A percentile compares a stretch with the other conserved stretches of the same genome.
Conservation (phyloP, 2,113 vertebrate species). For the Alethe castanea region DNA sequence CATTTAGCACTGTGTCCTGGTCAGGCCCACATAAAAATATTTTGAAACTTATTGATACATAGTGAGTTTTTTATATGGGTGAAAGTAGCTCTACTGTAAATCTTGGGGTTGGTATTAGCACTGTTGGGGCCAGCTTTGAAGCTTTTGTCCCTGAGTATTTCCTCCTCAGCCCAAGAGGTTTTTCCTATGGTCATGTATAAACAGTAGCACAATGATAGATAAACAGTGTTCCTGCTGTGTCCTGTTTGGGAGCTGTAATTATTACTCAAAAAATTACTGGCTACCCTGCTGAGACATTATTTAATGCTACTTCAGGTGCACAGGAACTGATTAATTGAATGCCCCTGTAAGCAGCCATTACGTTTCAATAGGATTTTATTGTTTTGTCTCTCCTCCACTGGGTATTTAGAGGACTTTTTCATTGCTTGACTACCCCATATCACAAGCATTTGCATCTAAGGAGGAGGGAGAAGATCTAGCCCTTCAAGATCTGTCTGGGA, state of each 20-base stretch:
- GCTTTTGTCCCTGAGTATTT: not conserved
- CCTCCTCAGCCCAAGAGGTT: not conserved
- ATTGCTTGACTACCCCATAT: not conserved
- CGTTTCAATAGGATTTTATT: not conserved
- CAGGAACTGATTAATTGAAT: constrained; percentile 26
- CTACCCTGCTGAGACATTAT: not conserved
- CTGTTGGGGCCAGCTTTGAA: not conserved
- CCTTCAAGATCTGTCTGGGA: not conserved
- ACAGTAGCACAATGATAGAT: not conserved
- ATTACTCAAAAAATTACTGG: constrained; percentile 19
- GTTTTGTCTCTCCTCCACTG: not conserved
- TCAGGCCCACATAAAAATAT: not conserved
- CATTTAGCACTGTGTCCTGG: not conserved
- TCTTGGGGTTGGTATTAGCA: not conserved
- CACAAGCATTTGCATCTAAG: not conserved
- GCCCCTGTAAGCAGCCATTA: not conserved
- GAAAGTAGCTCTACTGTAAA: not conserved
- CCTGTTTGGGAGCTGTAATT: constrained; percentile 18
- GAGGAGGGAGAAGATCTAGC: not conserved
- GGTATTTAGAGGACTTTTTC: not conserved
- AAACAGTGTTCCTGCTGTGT: not conserved
- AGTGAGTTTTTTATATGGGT: not conserved
- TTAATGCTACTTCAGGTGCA: constrained; percentile 12
- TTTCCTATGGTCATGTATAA: not conserved
- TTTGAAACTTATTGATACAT: not conserved